These are phyloP conservation scores for Caenorhabditis brenneri DNA, from an alignment of 1,140 invertebrate genomes.

Conservation along the genomic window DNA sequence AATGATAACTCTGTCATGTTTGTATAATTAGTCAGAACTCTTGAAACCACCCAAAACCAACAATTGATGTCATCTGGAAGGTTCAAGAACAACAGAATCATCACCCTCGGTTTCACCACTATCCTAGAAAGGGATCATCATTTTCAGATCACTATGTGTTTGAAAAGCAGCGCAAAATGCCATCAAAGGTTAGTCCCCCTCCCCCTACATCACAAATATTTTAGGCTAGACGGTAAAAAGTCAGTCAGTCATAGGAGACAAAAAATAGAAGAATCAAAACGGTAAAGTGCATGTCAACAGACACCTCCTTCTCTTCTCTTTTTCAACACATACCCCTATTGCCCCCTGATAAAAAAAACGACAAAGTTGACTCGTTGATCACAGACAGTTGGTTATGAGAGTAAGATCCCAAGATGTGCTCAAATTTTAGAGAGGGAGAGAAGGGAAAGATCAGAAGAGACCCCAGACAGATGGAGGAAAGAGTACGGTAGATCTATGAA, in stretches of 20 bases:
- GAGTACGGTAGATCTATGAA: background rate
- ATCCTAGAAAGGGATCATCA: too few relatives aligned
- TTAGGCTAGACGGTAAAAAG: background rate
- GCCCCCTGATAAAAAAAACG: background rate
- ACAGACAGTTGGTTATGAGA: slow-evolving; percentile 3
- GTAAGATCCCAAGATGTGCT: slow-evolving; percentile 24
- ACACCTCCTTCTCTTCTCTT: background rate
- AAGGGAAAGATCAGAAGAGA: background rate
- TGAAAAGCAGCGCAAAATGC: too few relatives aligned
- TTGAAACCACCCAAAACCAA: too few relatives aligned
- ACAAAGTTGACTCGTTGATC: background rate
- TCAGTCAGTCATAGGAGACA: background rate
- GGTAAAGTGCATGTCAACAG: slow-evolving; percentile 36
- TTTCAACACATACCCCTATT: background rate
- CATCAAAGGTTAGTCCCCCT: too few relatives aligned
- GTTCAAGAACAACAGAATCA: too few relatives aligned
- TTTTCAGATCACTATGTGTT: too few relatives aligned
- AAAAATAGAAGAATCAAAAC: background rate
- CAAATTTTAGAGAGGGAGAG: background rate
- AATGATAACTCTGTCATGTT: too few relatives aligned
- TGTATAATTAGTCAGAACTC: too few relatives aligned
- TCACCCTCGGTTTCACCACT: too few relatives aligned
- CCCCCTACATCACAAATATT: background rate
- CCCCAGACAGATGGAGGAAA: background rate
- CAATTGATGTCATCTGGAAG: too few relatives aligned